These are phyloP conservation scores for Rapana venosa DNA, from an alignment of 2,888 invertebrate species.

Conservation along the genomic window DNA sequence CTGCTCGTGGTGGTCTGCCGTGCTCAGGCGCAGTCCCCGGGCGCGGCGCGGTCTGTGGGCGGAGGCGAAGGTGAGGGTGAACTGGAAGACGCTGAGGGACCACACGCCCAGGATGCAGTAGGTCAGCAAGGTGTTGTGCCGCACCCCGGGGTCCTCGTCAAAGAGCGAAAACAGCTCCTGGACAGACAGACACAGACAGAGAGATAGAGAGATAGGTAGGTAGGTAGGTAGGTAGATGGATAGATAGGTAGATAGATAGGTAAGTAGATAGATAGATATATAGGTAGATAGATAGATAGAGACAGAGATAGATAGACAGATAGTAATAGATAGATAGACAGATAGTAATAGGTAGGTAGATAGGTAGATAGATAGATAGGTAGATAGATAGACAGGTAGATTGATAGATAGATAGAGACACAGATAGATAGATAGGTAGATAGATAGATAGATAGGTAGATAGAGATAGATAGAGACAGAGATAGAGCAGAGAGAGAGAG, in stretches of 20 bases:
- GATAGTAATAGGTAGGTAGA: not conserved
- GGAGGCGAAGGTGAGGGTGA: constrained; percentile 74
- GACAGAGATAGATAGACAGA: too few relatives aligned
- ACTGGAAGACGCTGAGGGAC: constrained; percentile 76
- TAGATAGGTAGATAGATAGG: too few relatives aligned
- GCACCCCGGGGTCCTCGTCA: constrained; percentile 60
- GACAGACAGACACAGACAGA: not conserved
- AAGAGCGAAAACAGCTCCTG: constrained; percentile 68
- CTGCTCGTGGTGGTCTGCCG: constrained; percentile 49
- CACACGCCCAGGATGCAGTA: constrained; percentile 72
- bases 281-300: too few relatives aligned
- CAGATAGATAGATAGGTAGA: too few relatives aligned
- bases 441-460: too few relatives aligned
- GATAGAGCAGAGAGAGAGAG: not conserved
- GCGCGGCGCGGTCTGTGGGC: constrained; percentile 57
- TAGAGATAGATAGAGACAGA: not conserved
- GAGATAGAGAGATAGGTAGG: not conserved
- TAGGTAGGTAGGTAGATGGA: not conserved
- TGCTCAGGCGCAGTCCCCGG: constrained; percentile 26
- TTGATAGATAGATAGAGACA: too few relatives aligned
- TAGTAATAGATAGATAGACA: not conserved
- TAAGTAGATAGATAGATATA: too few relatives aligned
- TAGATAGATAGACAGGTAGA: too few relatives aligned
- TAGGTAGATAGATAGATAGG: not conserved
- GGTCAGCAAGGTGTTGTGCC: constrained; percentile 65